Percentiles rank a stretch among this genome's conserved stretches.
phyloP scores from a whole-genome alignment of 1,140 invertebrate species.

The Hetaerina americana region DNA sequence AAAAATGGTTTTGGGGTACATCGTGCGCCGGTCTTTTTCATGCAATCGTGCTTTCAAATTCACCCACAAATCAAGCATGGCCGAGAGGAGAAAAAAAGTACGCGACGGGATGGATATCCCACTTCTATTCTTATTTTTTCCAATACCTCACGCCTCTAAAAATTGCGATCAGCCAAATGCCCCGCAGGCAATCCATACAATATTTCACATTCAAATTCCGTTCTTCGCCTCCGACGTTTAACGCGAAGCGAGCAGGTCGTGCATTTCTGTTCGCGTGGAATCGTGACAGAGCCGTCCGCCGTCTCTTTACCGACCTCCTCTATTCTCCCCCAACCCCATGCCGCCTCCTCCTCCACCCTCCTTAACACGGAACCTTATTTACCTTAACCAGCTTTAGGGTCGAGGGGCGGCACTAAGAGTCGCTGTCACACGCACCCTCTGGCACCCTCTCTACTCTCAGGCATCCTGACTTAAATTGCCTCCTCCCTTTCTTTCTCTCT shows the following conservation, averaged over 20 bases:
- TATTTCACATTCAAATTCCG: not conserved
- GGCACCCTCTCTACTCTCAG: not conserved
- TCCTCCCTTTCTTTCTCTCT: too few species aligned
- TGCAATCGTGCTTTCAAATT: too few species aligned
- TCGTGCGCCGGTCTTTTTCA: too few species aligned
- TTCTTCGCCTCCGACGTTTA: too few species aligned
- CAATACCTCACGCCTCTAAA: too few species aligned
- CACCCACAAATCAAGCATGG: too few species aligned
- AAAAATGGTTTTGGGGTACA: too few species aligned
- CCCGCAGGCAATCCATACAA: not conserved
- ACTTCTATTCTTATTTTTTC: too few species aligned
- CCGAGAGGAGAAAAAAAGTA: too few species aligned
- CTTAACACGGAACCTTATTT: not conserved
- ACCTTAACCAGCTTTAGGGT: not conserved
- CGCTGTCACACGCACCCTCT: not conserved
- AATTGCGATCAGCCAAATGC: too few species aligned
- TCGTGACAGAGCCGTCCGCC: not conserved
- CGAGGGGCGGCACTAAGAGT: not conserved
- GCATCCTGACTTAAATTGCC: not conserved
- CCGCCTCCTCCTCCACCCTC: not conserved
- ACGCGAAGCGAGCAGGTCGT: too few species aligned
- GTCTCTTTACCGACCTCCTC: not conserved
- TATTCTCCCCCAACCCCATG: not conserved
- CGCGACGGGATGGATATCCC: too few species aligned
- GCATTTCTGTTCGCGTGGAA: not conserved